Percentiles rank a stretch among this genome's conserved stretches.
phyloP scores from a whole-genome alignment of 2,113 vertebrate species.

The Tringa solitaria region DNA sequence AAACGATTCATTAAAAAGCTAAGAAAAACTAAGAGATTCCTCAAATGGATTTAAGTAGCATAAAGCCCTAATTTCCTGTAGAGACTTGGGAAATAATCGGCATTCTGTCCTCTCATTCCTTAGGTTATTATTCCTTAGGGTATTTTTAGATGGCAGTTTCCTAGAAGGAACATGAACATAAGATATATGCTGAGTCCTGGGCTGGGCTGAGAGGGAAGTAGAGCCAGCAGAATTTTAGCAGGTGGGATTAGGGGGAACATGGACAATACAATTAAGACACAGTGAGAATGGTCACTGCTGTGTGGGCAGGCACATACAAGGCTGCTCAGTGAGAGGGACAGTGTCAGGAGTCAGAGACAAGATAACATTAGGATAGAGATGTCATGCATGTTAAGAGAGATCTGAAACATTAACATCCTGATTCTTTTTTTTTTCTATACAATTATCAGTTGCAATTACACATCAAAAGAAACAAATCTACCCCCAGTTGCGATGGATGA shows the following conservation, averaged over 20 bases:
- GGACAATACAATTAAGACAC: background rate
- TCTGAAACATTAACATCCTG: conserved; percentile 12
- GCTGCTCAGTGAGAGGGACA: background rate
- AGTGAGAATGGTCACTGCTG: background rate
- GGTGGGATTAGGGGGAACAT: background rate
- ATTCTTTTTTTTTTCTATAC: conserved; percentile 39
- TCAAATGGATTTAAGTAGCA: background rate
- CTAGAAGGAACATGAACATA: background rate
- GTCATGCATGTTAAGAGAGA: background rate
- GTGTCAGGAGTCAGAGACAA: background rate
- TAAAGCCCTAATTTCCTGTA: background rate
- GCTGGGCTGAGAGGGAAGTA: background rate
- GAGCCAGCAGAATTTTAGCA: background rate
- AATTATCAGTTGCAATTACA: conserved; percentile 66
- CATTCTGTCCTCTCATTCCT: background rate
- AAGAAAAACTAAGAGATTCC: background rate
- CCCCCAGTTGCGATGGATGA: conserved; percentile 53
- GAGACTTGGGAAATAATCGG: background rate
- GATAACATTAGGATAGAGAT: background rate
- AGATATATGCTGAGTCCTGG: background rate
- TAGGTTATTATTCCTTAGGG: background rate
- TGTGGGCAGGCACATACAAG: background rate
- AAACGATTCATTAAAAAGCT: background rate
- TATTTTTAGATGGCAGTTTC: background rate
- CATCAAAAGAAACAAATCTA: conserved; percentile 67